These are phyloP conservation scores for Drosophila parvula DNA, from an alignment of 1,140 invertebrate species.

Conservation along the genomic window DNA sequence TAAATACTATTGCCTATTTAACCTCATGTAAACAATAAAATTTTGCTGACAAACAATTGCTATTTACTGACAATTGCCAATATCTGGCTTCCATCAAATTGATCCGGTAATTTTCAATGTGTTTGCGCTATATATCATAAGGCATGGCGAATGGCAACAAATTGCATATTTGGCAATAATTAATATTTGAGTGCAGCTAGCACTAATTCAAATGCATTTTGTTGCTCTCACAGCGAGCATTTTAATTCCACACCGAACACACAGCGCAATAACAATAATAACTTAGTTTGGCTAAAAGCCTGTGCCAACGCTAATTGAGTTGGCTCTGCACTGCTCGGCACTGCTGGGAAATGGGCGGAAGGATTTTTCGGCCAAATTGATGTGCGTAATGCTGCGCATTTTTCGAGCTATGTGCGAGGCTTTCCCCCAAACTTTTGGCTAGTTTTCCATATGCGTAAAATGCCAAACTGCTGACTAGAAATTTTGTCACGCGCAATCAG, in stretches of 20 bases:
- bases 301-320: slow-evolving; percentile 74
- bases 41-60: background rate
- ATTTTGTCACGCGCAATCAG: slow-evolving; percentile 76
- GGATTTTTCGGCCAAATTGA: slow-evolving; percentile 54
- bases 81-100: slow-evolving; percentile 17
- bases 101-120: slow-evolving; percentile 10
- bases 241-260: slow-evolving; percentile 30
- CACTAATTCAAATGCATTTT: slow-evolving; percentile 55
- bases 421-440: slow-evolving; percentile 17
- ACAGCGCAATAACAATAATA: slow-evolving; percentile 57
- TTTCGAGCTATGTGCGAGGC: background rate
- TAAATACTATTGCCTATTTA: background rate
- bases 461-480: slow-evolving; percentile 70
- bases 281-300: slow-evolving; percentile 78
- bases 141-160: slow-evolving; percentile 16
- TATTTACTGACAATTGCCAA: slow-evolving; percentile 5
- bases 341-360: slow-evolving; percentile 24
- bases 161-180: slow-evolving; percentile 55
- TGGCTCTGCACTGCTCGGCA: slow-evolving; percentile 33
- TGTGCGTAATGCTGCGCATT: slow-evolving; percentile 32
- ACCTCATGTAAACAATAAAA: slow-evolving; percentile 2
- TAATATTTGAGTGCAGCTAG: slow-evolving; percentile 45
- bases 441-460: slow-evolving; percentile 43
- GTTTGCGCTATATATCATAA: slow-evolving; percentile 19
- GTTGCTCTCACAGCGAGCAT: slow-evolving; percentile 31